Evolutionary conservation across 2,113 vertebrate species (phyloP).

Genomic region (Paedocypris sp.): DNA sequence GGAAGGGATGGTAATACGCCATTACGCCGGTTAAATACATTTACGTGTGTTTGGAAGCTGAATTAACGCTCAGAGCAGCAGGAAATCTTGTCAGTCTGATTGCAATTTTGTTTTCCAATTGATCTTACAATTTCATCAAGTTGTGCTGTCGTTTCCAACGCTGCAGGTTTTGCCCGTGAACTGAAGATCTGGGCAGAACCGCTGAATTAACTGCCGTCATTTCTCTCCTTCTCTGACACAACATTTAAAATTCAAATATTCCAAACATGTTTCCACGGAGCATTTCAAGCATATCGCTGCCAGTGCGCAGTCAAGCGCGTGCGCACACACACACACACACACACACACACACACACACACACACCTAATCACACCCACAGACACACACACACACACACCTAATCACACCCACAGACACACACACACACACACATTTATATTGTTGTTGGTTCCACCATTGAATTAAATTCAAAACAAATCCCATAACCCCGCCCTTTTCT

Average conservation of each 20-base stretch:
- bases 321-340: background rate
- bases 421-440: too few species aligned
- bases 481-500: too few species aligned
- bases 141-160: slow-evolving; percentile 99
- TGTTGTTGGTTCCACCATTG: too few species aligned
- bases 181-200: slow-evolving; percentile 58
- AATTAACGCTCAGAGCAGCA: slow-evolving; percentile 88
- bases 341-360: background rate
- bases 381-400: background rate
- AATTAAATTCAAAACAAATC: too few species aligned
- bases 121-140: slow-evolving; percentile 99
- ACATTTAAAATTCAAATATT: slow-evolving; percentile 17
- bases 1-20: slow-evolving; percentile 89
- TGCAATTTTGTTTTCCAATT: slow-evolving; percentile 99
- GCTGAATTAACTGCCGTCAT: slow-evolving; percentile 49
- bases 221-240: background rate
- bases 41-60: slow-evolving; percentile 87
- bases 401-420: too few species aligned
- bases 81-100: slow-evolving; percentile 95
- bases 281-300: background rate
- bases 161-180: slow-evolving; percentile 71
- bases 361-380: background rate
- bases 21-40: slow-evolving; percentile 99
- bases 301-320: slow-evolving; percentile 1
- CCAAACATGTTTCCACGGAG: slow-evolving; percentile 1